Evolutionary conservation across 2,888 invertebrate species (phyloP).

Genomic region (Chymomyza fuscimana): DNA sequence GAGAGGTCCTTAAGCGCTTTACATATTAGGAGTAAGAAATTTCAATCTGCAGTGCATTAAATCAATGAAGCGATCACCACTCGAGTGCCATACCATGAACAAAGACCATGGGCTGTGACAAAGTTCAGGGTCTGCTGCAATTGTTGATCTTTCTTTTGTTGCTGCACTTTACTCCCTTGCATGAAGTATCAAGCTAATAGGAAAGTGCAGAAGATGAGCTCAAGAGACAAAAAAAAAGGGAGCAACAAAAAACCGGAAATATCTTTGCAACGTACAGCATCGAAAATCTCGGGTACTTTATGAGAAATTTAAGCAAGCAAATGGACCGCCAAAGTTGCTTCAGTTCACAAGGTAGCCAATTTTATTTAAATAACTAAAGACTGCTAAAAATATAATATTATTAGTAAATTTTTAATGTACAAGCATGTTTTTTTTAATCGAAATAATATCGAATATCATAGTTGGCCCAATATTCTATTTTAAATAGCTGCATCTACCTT

Average conservation of each 20-base stretch:
- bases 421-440: too few species aligned
- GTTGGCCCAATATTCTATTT: too few species aligned
- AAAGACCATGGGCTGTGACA: slow-evolving; percentile 44
- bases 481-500: too few species aligned
- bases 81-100: background rate
- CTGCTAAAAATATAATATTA: too few species aligned
- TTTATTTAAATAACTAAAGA: too few species aligned
- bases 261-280: slow-evolving; percentile 43
- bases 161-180: slow-evolving; percentile 30
- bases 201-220: slow-evolving; percentile 41
- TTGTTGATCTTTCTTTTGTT: slow-evolving; percentile 47
- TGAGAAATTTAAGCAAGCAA: too few species aligned
- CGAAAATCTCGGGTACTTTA: slow-evolving; percentile 21
- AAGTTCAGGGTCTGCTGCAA: slow-evolving; percentile 61
- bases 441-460: too few species aligned
- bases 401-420: too few species aligned
- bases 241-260: slow-evolving; percentile 50
- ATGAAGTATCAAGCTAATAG: slow-evolving; percentile 61
- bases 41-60: slow-evolving; percentile 41
- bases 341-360: too few species aligned
- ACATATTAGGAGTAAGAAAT: slow-evolving; percentile 42
- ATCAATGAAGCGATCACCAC: slow-evolving; percentile 33
- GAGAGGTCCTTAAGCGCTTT: slow-evolving; percentile 49
- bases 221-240: slow-evolving; percentile 44
- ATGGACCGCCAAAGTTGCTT: too few species aligned